Base-by-base conservation (phyloP, 2,797 vertebrate species). In the Cirrhinus molitorella region DNA sequence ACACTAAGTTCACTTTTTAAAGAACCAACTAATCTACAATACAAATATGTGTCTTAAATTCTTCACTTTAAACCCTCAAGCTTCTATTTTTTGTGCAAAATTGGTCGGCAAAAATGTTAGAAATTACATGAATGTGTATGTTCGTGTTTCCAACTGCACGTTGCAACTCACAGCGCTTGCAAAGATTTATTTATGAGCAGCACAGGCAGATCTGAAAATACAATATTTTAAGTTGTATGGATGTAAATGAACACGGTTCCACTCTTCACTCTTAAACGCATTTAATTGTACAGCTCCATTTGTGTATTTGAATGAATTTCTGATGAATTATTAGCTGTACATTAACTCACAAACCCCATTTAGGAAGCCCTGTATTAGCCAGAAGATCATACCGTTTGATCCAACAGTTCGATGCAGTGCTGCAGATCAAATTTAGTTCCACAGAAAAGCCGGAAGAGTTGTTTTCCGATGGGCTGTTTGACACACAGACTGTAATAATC, bases 391-490 rank as follows among this genome's bases (percentile, higher is more conserved):
- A 97, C 96, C 96, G 94, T 89, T 57, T 92, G 92, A 1, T 96
- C 93, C 79, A 93, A 92, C 77, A 97, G 92, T 25, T 86, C 85
- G 4, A 94, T 91, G 89, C 91, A 94, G 87, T 90, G 90, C 70
- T 90, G 90, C 65, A 97, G 94, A 5, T 95, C 92, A 0, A 85
- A 83, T 1, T 74, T 91, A 51, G 92, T 95, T 79, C 90, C 89
- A 40, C 96, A 97, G 92, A 94, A 97, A 55, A 96, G 93, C 23
- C 92, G 89, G 63, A 97, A 97, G 23, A 96, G 94, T 11, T 91
- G 90, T 74, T 92, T 93, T 1, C 96, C 96, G 10, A 96, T 95
- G 0, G 96, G 96, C 91, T 97, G 96, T 83, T 90, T 91, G 84
- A 95, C 93, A 89, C 96, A 97, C 21, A 96, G 81, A 83, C 92